Evolutionary conservation across 2,113 vertebrate species (phyloP).

Genomic region (Physeter macrocephalus): DNA sequence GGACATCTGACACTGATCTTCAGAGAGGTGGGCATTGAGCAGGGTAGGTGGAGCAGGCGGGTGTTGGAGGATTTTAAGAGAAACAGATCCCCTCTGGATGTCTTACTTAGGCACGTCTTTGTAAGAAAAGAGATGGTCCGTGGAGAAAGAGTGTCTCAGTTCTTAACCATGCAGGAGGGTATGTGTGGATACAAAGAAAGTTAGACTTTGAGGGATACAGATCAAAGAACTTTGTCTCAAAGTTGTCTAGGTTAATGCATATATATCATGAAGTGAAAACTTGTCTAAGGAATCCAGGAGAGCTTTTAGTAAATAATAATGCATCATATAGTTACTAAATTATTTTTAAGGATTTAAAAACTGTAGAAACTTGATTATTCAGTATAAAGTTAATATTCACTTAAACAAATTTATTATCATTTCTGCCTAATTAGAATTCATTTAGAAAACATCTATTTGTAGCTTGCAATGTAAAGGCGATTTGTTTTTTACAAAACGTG

Average conservation of each 20-base stretch:
- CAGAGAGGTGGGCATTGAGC: background rate
- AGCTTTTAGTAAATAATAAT: background rate
- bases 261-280: background rate
- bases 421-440: slow-evolving; percentile 7
- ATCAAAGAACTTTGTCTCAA: background rate
- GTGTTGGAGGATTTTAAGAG: background rate
- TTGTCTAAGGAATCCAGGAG: background rate
- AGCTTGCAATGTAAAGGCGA: background rate
- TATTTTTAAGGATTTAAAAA: slow-evolving; percentile 15
- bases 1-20: background rate
- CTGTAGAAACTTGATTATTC: background rate
- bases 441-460: slow-evolving; percentile 25
- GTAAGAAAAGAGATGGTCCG: background rate
- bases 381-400: background rate
- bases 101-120: background rate
- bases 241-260: background rate
- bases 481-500: background rate
- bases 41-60: background rate
- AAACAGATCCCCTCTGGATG: background rate
- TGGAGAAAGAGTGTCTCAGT: background rate
- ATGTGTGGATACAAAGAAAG: background rate
- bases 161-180: background rate
- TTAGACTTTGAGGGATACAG: background rate
- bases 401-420: background rate
- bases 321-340: background rate